Percentiles rank a stretch among this genome's conserved stretches.
Conservation (phyloP, 2,797 vertebrate genomes). For the Leptoclinus maculatus region DNA sequence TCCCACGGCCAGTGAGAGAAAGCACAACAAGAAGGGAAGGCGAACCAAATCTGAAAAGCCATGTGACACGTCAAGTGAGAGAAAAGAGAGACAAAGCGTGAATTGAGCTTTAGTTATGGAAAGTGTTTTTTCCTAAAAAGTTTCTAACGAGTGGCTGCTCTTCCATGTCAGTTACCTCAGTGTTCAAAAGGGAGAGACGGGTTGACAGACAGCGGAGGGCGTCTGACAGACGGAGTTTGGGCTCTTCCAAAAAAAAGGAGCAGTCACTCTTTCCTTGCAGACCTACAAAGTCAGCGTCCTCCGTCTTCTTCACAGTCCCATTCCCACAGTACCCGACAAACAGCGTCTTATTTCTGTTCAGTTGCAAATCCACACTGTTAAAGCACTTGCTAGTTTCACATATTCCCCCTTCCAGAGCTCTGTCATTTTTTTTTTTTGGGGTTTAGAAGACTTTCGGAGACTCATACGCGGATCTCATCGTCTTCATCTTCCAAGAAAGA, state of each 20-base stretch:
- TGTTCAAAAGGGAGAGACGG: slow-evolving; percentile 52
- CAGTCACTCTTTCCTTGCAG: slow-evolving; percentile 47
- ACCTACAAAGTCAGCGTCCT: slow-evolving; percentile 41
- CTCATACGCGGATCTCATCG: slow-evolving; percentile 94
- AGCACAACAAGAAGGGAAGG: slow-evolving; percentile 23
- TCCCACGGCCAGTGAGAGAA: slow-evolving; percentile 51
- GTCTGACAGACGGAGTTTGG: slow-evolving; percentile 52
- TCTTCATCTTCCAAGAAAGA: slow-evolving; percentile 95
- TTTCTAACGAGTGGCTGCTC: slow-evolving; percentile 51
- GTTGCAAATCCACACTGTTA: slow-evolving; percentile 56
- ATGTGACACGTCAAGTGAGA: slow-evolving; percentile 64
- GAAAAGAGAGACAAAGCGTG: slow-evolving; percentile 24
- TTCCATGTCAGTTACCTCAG: slow-evolving; percentile 46
- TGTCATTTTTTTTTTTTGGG: background rate
- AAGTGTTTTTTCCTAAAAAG: slow-evolving; percentile 57
- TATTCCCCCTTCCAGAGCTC: slow-evolving; percentile 21
- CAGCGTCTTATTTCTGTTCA: slow-evolving; percentile 38
- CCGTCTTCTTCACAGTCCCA: slow-evolving; percentile 38
- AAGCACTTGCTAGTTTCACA: slow-evolving; percentile 43
- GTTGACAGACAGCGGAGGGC: slow-evolving; percentile 50
- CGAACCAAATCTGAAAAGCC: slow-evolving; percentile 50
- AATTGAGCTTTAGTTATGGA: slow-evolving; percentile 61
- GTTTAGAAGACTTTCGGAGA: slow-evolving; percentile 7
- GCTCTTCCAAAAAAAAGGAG: slow-evolving; percentile 55
- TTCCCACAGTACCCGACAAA: slow-evolving; percentile 28